These are phyloP conservation scores for Macrotis lagotis DNA, from an alignment of 2,113 vertebrate species.

Conservation along the genomic window DNA sequence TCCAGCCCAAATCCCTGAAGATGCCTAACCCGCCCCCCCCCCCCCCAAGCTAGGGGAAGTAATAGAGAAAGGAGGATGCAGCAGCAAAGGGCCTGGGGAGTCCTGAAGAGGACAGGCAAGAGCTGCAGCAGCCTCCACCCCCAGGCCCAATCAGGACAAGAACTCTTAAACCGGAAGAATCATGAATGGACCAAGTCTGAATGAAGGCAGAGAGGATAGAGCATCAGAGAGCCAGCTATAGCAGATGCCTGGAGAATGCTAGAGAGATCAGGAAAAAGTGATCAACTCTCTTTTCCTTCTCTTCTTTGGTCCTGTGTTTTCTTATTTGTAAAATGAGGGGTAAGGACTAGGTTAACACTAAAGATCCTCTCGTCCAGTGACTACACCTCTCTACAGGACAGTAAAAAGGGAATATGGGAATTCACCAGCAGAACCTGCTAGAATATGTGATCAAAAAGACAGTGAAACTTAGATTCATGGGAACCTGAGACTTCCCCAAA, in stretches of 20 bases:
- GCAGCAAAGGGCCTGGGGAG: not conserved
- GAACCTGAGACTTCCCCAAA: not conserved
- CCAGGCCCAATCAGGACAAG: not conserved
- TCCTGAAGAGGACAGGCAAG: not conserved
- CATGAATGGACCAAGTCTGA: not conserved
- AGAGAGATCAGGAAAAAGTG: not conserved
- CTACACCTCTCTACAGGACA: not conserved
- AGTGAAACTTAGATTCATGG: not conserved
- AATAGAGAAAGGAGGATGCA: not conserved
- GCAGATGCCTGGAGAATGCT: not conserved
- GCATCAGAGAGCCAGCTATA: too few species aligned
- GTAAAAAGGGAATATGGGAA: not conserved
- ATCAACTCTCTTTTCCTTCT: not conserved
- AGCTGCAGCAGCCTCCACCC: not conserved
- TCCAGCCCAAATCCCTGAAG: too few species aligned
- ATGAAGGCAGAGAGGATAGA: not conserved
- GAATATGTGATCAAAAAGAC: not conserved
- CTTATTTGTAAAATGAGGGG: not conserved
- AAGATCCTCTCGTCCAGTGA: not conserved
- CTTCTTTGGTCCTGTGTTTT: not conserved
- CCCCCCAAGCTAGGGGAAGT: not conserved
- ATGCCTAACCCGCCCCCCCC: too few species aligned
- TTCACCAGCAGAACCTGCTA: not conserved
- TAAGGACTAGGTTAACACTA: not conserved
- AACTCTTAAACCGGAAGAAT: not conserved